phyloP scores from a whole-genome alignment of 2,888 invertebrate genomes.

The Mylabris sibirica region DNA sequence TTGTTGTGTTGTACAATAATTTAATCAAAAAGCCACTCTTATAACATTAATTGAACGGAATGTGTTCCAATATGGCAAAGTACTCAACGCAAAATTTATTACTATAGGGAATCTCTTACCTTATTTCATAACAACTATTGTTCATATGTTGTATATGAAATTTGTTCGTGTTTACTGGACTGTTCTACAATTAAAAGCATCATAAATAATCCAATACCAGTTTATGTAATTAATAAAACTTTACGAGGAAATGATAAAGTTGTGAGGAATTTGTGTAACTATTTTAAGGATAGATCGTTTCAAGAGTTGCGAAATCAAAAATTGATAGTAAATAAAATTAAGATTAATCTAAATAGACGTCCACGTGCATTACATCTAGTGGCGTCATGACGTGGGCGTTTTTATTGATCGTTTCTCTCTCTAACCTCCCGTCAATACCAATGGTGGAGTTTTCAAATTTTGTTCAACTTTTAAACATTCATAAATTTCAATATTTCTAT shows the following conservation, averaged over 20 bases:
- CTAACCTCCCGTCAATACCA: neutral
- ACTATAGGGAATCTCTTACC: neutral
- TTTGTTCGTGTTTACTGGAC: neutral
- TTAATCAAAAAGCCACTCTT: neutral
- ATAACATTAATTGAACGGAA: neutral
- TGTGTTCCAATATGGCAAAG: neutral
- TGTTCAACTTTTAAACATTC: neutral
- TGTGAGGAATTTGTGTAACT: neutral
- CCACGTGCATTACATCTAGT: constrained; percentile 7
- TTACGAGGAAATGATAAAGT: neutral
- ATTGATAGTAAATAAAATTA: neutral
- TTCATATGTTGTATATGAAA: neutral
- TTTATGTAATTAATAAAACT: neutral
- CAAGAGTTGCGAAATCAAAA: neutral
- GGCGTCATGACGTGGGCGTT: constrained; percentile 7
- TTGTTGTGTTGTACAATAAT: neutral
- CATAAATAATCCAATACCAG: neutral
- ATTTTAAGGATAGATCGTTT: neutral
- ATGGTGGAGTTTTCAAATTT: neutral
- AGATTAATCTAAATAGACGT: neutral
- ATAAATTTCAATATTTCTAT: neutral
- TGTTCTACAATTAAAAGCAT: neutral
- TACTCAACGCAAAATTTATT: neutral
- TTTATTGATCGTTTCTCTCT: constrained; percentile 6
- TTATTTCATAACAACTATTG: neutral